Evolutionary conservation across 2,797 vertebrate genomes (phyloP), one percentile per base, ranked within the genome.

Genomic region (Monodelphis domestica): DNA sequence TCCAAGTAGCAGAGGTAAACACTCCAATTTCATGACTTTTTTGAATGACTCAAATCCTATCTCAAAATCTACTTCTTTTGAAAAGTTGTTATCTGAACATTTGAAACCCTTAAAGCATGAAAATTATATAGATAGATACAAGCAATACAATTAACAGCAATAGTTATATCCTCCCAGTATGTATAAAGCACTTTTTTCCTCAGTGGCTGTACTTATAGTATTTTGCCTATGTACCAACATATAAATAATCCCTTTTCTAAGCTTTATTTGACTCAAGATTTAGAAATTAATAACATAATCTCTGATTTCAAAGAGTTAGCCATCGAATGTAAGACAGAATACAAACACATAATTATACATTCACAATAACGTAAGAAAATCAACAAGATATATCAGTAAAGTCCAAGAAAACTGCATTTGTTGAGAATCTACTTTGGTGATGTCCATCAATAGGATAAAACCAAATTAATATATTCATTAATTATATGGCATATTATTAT

Each of bases 11-110:
- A 96, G 70, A 84, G 9, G 38, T 87, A 90, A 5, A 92, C 55
- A 91, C 55, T 92, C 63, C 26, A 45, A 88, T 91, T 94, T 96
- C 90, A 53, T 54, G 94, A 95, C 14, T 91, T 89, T 90, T 95
- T 91, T 95, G 95, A 89, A 55, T 56, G 87, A 63, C 6, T 91
- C 0, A 95, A 92, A 93, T n/a, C 10, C 5, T 2, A 84, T 45
- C 6, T n/a, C 11, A 53, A 5, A 91, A 55, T 59, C 10, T 9
- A 12, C 90, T 91, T 92, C 53, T 92, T 21, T 84, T 0, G 30
- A 45, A 14, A 59, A 28, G 21, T 55, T 2, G 11, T 88, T 91
- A 55, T 84, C 51, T 92, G 2, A 92, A 50, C 9, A 45, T 45
- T 24, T 57, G 94, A 54, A 45, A 54, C 30, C 12, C 11, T 12